phyloP scores from a whole-genome alignment of 2,113 vertebrate genomes.

The Mionectes macconnelli region DNA sequence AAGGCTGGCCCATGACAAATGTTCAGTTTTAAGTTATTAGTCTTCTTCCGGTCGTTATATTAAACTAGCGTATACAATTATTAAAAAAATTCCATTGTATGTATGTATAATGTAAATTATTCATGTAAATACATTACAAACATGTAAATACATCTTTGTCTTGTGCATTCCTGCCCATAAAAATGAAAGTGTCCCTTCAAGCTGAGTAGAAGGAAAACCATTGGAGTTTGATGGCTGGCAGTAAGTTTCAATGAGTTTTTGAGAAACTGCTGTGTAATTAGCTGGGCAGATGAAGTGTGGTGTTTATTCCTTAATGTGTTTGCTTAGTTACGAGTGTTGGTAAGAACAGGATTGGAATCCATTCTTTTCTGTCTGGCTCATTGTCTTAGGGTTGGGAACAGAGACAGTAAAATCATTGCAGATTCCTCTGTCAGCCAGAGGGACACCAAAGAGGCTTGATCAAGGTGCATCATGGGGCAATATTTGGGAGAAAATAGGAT shows the following conservation, averaged over 20 bases:
- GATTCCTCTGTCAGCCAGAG: background rate
- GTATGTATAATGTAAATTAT: too few relatives aligned
- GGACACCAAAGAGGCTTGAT: background rate
- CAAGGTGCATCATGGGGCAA: rapidly evolving
- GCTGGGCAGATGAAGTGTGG: background rate
- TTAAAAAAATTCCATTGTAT: background rate
- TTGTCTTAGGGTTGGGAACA: background rate
- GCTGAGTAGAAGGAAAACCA: background rate
- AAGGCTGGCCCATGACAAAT: background rate
- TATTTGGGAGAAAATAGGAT: background rate
- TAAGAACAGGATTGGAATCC: background rate
- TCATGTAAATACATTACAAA: too few relatives aligned
- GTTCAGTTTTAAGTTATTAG: background rate
- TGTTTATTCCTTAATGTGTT: background rate
- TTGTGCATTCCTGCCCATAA: background rate
- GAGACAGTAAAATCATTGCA: background rate
- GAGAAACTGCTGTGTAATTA: background rate
- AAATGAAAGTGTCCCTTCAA: background rate
- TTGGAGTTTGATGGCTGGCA: background rate
- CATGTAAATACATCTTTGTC: background rate
- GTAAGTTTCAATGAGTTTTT: background rate
- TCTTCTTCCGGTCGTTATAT: background rate
- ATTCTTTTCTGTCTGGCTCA: background rate
- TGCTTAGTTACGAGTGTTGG: background rate
- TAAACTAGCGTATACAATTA: background rate